Evolutionary conservation across 1,140 invertebrate genomes (phyloP), one percentile per base, ranked within the genome.

Genomic region (Drosophila malerkotliana): DNA sequence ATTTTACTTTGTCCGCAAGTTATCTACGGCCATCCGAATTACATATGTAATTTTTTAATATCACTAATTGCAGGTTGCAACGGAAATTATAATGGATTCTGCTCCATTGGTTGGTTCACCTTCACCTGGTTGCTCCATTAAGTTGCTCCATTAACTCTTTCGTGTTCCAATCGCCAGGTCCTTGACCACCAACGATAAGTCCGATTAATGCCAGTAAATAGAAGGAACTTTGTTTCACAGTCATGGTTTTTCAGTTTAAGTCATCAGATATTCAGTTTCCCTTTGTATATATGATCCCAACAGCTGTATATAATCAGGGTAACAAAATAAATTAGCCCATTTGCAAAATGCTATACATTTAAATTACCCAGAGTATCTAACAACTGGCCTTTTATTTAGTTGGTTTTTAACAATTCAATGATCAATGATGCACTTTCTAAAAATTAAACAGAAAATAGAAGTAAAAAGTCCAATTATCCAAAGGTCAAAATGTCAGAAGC

Each of bases 61-160:
- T 4, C 5, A 14, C 47, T 67, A 67, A 67, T 67, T 63, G 63
- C n/a, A 15, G 48, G 63, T 21, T 63, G 34, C 62, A 67, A 44
- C 26, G 34, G 34, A 63, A 66, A 63, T 45, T 26, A 59, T 60
- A 59, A 63, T 63, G 8, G 10, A 15, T 63, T 58, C 9, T 32
- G 21, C 9, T 2, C 28, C 15, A 3, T 21, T 21, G 21, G 21
- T 21, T 21, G 21, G 21, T 21, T 21, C 21, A 21, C 21, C 21
- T 21, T 21, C 18, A 21, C 18, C 18, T 21, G 21, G 30, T 28
- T 18, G 58, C 14, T 41, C 3, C 39, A 41, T 41, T 41, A 15
- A 3, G 4, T 41, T 41, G 4, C n/a, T n/a, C n/a, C n/a, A n/a
- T 14, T 5, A 3, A 3, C 4, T 6, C 7, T 41, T 41, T 14